A percentile compares a stretch with the other conserved stretches of the same genome.
These are phyloP conservation scores for Crematogaster levior DNA, from an alignment of 2,888 invertebrate species.

Conservation along the genomic window DNA sequence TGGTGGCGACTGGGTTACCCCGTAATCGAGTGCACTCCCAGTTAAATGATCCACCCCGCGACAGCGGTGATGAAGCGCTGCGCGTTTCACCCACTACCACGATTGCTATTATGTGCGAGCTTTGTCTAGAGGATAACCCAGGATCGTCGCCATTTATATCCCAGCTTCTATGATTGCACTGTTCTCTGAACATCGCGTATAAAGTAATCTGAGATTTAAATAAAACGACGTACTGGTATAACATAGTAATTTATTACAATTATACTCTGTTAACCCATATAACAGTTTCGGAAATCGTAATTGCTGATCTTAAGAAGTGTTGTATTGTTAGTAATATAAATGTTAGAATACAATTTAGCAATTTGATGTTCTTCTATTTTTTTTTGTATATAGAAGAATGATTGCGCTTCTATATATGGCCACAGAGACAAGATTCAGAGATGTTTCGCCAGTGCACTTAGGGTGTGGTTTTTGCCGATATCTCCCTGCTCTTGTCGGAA, in stretches of 20 bases:
- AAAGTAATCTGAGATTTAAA: background rate
- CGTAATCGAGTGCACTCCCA: constrained; percentile 36
- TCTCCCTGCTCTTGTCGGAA: constrained; percentile 2
- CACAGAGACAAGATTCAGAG: constrained; percentile 22
- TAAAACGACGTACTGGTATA: background rate
- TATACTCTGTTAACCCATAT: background rate
- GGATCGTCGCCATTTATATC: constrained; percentile 11
- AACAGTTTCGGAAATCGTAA: background rate
- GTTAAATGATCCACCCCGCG: constrained; percentile 36
- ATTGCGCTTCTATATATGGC: constrained; percentile 1
- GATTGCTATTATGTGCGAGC: constrained; percentile 15
- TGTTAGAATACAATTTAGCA: background rate
- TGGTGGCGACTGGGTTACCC: constrained; percentile 26
- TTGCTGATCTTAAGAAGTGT: background rate
- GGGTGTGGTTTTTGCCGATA: constrained; percentile 5
- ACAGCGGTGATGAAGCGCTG: constrained; percentile 25
- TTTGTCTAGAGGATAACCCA: constrained; percentile 1
- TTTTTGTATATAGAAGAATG: background rate
- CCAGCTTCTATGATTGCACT: constrained; percentile 5
- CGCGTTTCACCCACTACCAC: background rate
- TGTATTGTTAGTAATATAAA: background rate
- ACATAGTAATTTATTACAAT: background rate
- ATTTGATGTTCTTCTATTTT: background rate
- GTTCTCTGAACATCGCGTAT: background rate
- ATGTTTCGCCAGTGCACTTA: constrained; percentile 1